Evolutionary conservation across 2,797 vertebrate genomes (phyloP).

Genomic region (Poliocrania exsul): DNA sequence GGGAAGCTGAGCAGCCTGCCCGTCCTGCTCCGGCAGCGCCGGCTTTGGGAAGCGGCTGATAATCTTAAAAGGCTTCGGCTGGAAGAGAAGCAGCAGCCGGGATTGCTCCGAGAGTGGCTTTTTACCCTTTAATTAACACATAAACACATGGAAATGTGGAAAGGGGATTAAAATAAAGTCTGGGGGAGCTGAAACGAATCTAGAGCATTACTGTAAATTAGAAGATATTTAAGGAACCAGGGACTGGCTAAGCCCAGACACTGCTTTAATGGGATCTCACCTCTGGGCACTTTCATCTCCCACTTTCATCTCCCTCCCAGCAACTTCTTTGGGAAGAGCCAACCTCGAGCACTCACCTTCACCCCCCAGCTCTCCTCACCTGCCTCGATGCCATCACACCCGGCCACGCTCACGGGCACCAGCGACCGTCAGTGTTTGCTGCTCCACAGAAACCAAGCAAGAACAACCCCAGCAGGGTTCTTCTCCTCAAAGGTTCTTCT

Average conservation of each 20-base stretch:
- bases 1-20: neutral
- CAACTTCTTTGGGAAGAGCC: constrained; percentile 36
- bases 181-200: constrained; percentile 60
- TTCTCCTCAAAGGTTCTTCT: neutral
- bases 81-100: constrained; percentile 30
- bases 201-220: constrained; percentile 72
- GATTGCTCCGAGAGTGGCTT: constrained; percentile 62
- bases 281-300: constrained; percentile 71
- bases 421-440: neutral
- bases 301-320: constrained; percentile 65
- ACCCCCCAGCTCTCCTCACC: neutral
- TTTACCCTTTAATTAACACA: constrained; percentile 76
- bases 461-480: rapidly evolving
- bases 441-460: neutral
- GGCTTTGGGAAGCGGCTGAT: constrained; percentile 34
- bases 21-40: neutral
- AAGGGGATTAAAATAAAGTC: constrained; percentile 71
- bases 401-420: rapidly evolving
- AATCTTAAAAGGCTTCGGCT: constrained; percentile 65
- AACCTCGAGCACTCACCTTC: neutral
- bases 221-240: constrained; percentile 70
- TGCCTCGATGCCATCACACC: neutral
- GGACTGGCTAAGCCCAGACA: constrained; percentile 55
- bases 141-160: constrained; percentile 73
- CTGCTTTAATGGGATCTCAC: constrained; percentile 69